A percentile compares a stretch with the other conserved stretches of the same genome.
Evolutionary conservation across 2,888 invertebrate genomes (phyloP).

Genomic region (Abscondita cerata): DNA sequence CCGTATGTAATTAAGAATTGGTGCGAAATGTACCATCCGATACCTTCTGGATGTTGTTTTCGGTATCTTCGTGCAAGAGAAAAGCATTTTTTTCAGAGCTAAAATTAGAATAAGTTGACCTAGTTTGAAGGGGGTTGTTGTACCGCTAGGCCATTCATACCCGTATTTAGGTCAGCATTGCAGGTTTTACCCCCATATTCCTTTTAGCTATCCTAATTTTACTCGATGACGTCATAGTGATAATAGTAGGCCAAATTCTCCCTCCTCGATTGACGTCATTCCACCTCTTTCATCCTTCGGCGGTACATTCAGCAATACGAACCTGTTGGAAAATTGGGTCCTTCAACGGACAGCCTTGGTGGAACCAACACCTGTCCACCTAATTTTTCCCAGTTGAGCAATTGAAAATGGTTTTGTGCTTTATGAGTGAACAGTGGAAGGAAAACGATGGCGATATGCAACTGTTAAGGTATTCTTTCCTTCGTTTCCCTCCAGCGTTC

Average conservation of each 20-base stretch:
- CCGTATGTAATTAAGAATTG: no score
- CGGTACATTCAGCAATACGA: constrained; percentile 13
- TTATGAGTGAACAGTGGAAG: constrained; percentile 10
- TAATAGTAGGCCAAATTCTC: constrained; percentile 27
- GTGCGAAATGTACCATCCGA: no score
- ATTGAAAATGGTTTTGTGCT: constrained; percentile 8
- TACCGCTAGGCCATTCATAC: constrained; percentile 48
- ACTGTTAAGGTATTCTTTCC: constrained; percentile 2
- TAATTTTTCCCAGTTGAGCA: background rate
- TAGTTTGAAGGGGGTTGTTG: constrained; percentile 45
- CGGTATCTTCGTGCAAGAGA: no score
- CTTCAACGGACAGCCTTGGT: constrained; percentile 10
- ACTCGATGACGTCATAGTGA: constrained; percentile 35
- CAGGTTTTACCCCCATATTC: constrained; percentile 26
- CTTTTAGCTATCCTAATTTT: constrained; percentile 22
- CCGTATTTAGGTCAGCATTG: constrained; percentile 43
- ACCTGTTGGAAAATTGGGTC: constrained; percentile 16
- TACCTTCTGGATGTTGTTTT: no score
- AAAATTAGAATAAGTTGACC: constrained; percentile 47
- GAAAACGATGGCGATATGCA: constrained; percentile 4
- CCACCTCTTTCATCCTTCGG: constrained; percentile 17
- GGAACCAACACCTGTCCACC: constrained; percentile 16
- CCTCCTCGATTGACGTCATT: constrained; percentile 32
- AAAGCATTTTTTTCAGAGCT: constrained; percentile 18
- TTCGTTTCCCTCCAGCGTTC: no score